Base-by-base conservation (phyloP, 2,888 invertebrate genomes). In the Stenotaenia linearis region DNA sequence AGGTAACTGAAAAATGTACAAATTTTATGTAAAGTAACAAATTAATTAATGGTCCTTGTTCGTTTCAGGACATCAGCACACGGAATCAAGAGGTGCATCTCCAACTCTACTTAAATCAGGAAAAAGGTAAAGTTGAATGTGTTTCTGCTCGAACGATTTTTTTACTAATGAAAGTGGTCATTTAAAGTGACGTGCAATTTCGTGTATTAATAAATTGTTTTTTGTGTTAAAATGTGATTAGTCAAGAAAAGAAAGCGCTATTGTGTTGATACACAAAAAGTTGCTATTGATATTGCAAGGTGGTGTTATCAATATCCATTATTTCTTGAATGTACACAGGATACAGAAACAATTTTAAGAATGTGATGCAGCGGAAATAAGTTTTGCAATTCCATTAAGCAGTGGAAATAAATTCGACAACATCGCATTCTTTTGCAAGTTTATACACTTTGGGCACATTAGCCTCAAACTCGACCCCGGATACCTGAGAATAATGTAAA, bases 251-350 rank as follows among this genome's bases (percentile, higher is more conserved):
- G 50, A 50, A 50, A 50, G 18, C 0, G 5, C 7, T 50, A 18
- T 50, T 50, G 50, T 50, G 50, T 18, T 50, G 21, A 50, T 40
- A 50, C 50, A 50, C 18, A 50, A 50, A 50, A 50, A 21, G 18
- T 50, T 40, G 7, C 7, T n/a, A n/a, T n/a, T n/a, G n/a, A n/a
- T n/a, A n/a, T n/a, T n/a, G n/a, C n/a, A n/a, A n/a, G n/a, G 40
- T 10, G 12, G 15, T 40, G 40, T n/a, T 50, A 50, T 50, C 50
- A 50, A 50, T 50, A 18, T 69, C 69, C 69, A 69, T 69, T 69
- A 69, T 28, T 69, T 69, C 69, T 69, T 69, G 69, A 69, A 69
- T 69, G 69, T 69, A 69, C 69, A 69, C 69, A 69, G 69, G 69
- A 69, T 69, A 28, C n/a, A 69, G 69, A 69, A 69, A 69, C 69